Base-by-base conservation (phyloP, 2,113 vertebrate genomes). In the Melanocharis versteri region DNA sequence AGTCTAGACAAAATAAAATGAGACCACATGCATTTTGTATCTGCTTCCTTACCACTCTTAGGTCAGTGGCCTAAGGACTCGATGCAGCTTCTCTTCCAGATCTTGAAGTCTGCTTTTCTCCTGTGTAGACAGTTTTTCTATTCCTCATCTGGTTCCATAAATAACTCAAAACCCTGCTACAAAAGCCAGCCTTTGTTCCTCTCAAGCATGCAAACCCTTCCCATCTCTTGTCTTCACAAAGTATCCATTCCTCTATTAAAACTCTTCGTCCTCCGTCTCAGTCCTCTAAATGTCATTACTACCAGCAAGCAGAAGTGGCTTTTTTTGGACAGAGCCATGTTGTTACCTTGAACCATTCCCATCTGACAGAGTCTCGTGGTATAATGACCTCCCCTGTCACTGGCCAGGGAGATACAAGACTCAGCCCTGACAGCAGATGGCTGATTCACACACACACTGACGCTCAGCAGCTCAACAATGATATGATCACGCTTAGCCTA, bases 361-460 rank as follows among this genome's bases (percentile, higher is more conserved):
- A 70, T 44, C 30, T 80, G 51, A 89, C 53, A 51, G 68, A 83
- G 57, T 26, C 61, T 48, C 9, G n/a, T 60, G 30, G 91, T 68
- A 56, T 94, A 81, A 71, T 58, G 87, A 87, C 83, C 93, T 92
- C 64, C 69, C 54, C 47, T 82, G 80, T 91, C 83, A 78, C 83
- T 64, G 80, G 83, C 75, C 71, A 42, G 89, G 33, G 35, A 90
- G 64, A 87, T 5, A 51, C 44, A 92, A 48, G 83, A 6, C 47
- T 83, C 24, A 81, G 47, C 60, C 91, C 86, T 89, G 89, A 92
- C 45, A 88, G 95, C 92, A 96, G 95, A 96, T 90, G 92, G 95
- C 79, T 72, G 75, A 80, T 94, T 77, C 88, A 73, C 47, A 80
- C 90, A 77, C 85, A 77, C 85, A 48, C 18, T 11, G 71, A 61